Evolutionary conservation across 2,797 vertebrate genomes (phyloP).

Genomic region (Anguilla megastoma): DNA sequence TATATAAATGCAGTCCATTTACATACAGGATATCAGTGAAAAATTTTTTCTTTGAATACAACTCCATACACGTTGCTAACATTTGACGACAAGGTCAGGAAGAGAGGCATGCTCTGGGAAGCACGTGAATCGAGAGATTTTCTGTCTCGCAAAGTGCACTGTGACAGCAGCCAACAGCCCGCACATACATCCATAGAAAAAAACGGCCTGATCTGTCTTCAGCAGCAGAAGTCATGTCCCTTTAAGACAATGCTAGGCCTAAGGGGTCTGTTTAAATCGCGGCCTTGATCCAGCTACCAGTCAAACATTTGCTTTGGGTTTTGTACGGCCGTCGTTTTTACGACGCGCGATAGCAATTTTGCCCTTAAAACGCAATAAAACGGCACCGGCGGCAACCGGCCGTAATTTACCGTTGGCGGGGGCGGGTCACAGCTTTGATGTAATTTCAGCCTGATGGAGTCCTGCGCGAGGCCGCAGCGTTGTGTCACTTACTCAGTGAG

Average conservation of each 20-base stretch:
- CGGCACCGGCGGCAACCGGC: not conserved
- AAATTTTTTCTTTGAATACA: not conserved
- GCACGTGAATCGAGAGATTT: not conserved
- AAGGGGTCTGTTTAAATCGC: conserved; percentile 5
- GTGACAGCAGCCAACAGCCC: not conserved
- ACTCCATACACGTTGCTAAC: not conserved
- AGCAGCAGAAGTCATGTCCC: not conserved
- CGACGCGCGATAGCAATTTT: not conserved
- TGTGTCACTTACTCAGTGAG: not conserved
- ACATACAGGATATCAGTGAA: no score
- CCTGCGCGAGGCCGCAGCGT: not conserved
- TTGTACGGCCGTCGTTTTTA: not conserved
- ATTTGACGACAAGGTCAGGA: not conserved
- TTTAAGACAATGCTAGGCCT: not conserved
- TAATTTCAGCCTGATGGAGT: not conserved
- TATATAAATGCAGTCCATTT: no score
- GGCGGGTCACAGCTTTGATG: not conserved
- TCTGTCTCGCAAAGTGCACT: not conserved
- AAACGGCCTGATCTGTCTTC: not conserved
- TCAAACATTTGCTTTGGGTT: conserved; percentile 12
- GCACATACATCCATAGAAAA: not conserved
- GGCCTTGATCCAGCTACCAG: not conserved
- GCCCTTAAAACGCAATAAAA: not conserved
- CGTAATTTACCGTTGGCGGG: not conserved
- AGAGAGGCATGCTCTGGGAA: not conserved